Conservation (phyloP, 2,888 invertebrate species). For the Pollenia labialis region DNA sequence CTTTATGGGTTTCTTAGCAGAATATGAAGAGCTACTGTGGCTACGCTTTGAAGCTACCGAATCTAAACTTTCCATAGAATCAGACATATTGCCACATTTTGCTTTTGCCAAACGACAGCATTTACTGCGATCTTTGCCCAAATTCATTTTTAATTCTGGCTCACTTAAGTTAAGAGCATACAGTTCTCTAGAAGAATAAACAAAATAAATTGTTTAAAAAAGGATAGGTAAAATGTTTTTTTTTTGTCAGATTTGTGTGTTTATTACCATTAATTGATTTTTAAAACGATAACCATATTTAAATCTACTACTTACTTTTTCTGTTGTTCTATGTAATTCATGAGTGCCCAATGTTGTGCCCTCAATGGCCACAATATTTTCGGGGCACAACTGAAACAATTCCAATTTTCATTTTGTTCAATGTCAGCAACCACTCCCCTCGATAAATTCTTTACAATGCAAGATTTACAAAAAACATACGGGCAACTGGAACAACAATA, state of each 20-base stretch:
- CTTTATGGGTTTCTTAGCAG: conserved; percentile 75
- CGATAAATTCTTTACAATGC: conserved; percentile 90
- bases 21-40: conserved; percentile 71
- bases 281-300: no score
- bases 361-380: conserved; percentile 87
- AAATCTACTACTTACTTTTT: conserved; percentile 80
- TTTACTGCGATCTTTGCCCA: conserved; percentile 79
- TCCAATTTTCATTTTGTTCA: conserved; percentile 91
- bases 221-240: neutral
- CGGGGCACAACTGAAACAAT: conserved; percentile 90
- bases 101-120: conserved; percentile 82
- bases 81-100: conserved; percentile 79
- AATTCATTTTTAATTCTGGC: conserved; percentile 77
- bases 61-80: conserved; percentile 81
- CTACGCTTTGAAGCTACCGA: conserved; percentile 79
- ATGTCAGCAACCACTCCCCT: conserved; percentile 88
- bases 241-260: neutral
- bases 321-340: conserved; percentile 88
- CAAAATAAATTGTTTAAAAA: neutral
- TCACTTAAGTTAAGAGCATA: conserved; percentile 78
- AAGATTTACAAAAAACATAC: conserved; percentile 91
- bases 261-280: neutral
- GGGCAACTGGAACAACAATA: conserved; percentile 91
- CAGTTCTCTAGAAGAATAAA: conserved; percentile 76
- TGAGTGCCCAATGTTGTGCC: conserved; percentile 89